A percentile compares a stretch with the other conserved stretches of the same genome.
Conservation (phyloP, 2,113 vertebrate species). For the Pampusana beccarii region DNA sequence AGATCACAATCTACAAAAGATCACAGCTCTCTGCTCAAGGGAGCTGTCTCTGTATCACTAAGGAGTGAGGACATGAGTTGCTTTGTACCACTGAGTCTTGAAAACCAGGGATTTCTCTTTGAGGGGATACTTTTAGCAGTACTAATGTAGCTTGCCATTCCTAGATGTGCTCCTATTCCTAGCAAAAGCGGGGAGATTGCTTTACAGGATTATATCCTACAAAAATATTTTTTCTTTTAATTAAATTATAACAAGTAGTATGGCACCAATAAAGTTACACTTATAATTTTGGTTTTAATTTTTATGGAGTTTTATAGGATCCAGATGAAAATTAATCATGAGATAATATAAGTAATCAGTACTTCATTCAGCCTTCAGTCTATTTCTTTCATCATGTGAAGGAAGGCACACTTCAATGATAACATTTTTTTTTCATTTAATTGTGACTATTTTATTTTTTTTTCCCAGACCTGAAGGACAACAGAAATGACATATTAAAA, state of each 20-base stretch:
- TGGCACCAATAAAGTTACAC: background rate
- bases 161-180: background rate
- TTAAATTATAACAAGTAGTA: background rate
- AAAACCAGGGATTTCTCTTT: background rate
- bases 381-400: background rate
- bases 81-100: background rate
- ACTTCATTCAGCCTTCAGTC: background rate
- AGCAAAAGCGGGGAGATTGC: background rate
- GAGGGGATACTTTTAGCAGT: background rate
- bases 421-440: background rate
- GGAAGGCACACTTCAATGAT: background rate
- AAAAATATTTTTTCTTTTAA: background rate
- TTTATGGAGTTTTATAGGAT: background rate
- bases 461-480: background rate
- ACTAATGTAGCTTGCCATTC: background rate
- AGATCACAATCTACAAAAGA: background rate
- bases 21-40: background rate
- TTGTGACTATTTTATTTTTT: background rate
- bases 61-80: background rate
- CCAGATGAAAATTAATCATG: background rate
- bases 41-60: background rate
- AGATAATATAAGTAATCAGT: background rate
- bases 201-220: background rate
- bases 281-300: background rate
- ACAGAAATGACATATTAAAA: background rate